Evolutionary conservation across 53 echinoderm and acorn worm species (phyloP).

Genomic region (Hippasteria phrygiana): DNA sequence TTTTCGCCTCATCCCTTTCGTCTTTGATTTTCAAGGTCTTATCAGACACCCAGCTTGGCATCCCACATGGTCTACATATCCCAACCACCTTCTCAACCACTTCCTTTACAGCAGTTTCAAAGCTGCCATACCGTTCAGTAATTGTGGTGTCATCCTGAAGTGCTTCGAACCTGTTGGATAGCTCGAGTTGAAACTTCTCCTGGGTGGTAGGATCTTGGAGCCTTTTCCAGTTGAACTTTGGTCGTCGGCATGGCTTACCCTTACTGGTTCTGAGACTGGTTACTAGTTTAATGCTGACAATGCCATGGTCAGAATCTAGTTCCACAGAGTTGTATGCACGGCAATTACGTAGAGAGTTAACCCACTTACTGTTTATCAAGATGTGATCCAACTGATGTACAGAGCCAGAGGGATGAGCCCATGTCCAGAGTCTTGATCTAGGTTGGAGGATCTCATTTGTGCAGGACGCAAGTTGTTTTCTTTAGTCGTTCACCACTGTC

Average conservation of each 20-base stretch:
- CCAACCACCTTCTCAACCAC: conserved; percentile 37
- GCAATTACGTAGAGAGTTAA: conserved; percentile 52
- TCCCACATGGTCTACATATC: not conserved
- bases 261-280: conserved; percentile 65
- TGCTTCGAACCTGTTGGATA: conserved; percentile 52
- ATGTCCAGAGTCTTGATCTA: not conserved
- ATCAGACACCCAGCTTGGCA: conserved; percentile 65
- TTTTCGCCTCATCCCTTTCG: conserved; percentile 52
- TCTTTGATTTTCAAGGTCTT: not conserved
- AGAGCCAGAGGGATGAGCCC: not conserved
- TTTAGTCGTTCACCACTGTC: conserved; percentile 37
- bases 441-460: conserved; percentile 23
- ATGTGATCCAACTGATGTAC: conserved; percentile 54
- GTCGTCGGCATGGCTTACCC: conserved; percentile 53
- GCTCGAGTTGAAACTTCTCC: conserved; percentile 37
- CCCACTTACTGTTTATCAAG: conserved; percentile 58
- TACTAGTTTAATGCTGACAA: conserved; percentile 25
- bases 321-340: conserved; percentile 46
- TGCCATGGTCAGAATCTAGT: conserved; percentile 45
- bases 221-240: conserved; percentile 65
- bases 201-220: conserved; percentile 30
- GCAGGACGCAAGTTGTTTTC: conserved; percentile 42
- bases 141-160: conserved; percentile 20
- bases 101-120: conserved; percentile 27
- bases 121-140: conserved; percentile 21